phyloP scores from a whole-genome alignment of 2,888 invertebrate species.

The Pollenia angustigena region DNA sequence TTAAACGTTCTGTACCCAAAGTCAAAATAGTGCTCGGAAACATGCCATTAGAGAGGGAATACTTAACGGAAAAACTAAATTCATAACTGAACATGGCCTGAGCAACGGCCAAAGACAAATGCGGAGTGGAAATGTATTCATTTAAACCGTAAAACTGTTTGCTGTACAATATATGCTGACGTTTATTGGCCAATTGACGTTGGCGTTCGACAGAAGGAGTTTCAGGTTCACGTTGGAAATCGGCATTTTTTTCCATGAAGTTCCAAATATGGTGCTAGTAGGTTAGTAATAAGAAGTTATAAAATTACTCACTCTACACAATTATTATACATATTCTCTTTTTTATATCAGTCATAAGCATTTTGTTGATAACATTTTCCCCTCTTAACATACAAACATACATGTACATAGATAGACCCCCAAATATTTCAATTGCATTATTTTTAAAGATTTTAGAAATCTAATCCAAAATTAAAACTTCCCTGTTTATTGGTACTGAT shows the following conservation, averaged over 20 bases:
- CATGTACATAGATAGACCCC: no score
- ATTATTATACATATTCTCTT: no score
- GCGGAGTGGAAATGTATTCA: constrained; percentile 85
- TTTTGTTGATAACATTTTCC: no score
- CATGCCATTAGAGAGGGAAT: constrained; percentile 88
- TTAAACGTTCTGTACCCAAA: constrained; percentile 88
- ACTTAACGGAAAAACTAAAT: constrained; percentile 87
- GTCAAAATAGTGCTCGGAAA: constrained; percentile 88
- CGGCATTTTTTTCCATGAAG: constrained; percentile 86
- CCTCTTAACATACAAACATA: no score
- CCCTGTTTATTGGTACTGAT: no score
- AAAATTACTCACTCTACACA: no score
- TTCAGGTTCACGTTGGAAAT: constrained; percentile 85
- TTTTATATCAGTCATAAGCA: no score
- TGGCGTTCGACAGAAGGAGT: constrained; percentile 86
- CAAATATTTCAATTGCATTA: no score
- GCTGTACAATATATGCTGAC: constrained; percentile 88
- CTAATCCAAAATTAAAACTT: no score
- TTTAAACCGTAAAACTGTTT: constrained; percentile 85
- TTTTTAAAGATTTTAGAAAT: no score
- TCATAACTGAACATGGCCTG: constrained; percentile 87
- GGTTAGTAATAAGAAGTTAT: no score
- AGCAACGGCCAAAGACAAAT: constrained; percentile 84
- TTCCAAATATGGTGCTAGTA: constrained; percentile 86
- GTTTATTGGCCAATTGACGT: constrained; percentile 86